A percentile compares a stretch with the other conserved stretches of the same genome.
phyloP scores from a whole-genome alignment of 2,888 invertebrate genomes.

The Lithosia quadra region DNA sequence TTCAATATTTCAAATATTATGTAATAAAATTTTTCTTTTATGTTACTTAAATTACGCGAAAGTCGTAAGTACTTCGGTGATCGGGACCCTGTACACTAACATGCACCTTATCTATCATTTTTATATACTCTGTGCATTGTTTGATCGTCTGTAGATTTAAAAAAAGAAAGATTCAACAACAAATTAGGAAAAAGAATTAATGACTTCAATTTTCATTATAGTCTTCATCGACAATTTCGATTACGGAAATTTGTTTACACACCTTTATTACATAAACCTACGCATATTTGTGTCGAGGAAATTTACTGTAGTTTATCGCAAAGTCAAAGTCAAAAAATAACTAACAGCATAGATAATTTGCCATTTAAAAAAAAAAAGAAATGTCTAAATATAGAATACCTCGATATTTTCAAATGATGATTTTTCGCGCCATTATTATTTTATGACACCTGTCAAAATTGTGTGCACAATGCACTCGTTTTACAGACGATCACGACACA shows the following conservation, averaged over 20 bases:
- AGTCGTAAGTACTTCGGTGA: conserved; percentile 50
- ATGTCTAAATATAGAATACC: not conserved
- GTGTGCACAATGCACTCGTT: conserved; percentile 14
- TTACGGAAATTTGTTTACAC: no score
- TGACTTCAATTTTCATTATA: no score
- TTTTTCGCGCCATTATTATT: conserved; percentile 28
- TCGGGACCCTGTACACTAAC: conserved; percentile 53
- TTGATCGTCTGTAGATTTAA: not conserved
- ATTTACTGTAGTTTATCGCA: not conserved
- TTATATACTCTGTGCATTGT: conserved; percentile 34
- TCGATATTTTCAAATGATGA: not conserved
- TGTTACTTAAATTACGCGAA: conserved; percentile 40
- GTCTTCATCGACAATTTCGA: no score
- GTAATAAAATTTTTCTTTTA: conserved; percentile 28
- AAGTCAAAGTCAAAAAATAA: not conserved
- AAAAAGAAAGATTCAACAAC: not conserved
- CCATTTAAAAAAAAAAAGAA: not conserved
- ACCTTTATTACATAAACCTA: no score
- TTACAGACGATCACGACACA: conserved; percentile 32
- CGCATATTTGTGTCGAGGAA: not conserved
- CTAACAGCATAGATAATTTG: not conserved
- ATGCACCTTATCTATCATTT: conserved; percentile 42
- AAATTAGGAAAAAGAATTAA: not conserved
- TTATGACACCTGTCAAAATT: conserved; percentile 34
- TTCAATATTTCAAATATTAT: conserved; percentile 39